Evolutionary conservation across 30 jellyfish, hydroid and myxozoan genomes (phyloP).

Genomic region (Pseudorhiza aurosa): DNA sequence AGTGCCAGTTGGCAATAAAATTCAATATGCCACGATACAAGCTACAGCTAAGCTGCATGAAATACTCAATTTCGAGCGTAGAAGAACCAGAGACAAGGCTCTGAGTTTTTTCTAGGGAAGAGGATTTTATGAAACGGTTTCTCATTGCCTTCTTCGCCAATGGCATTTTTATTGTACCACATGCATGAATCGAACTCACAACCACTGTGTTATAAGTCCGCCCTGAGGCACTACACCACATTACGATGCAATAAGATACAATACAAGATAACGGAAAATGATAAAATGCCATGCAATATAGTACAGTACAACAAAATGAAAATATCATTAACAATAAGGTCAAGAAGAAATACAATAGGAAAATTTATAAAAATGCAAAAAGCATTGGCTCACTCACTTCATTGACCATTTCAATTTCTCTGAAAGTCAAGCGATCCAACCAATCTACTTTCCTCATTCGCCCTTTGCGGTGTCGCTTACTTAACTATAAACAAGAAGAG

Average conservation of each 20-base stretch:
- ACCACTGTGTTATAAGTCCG: too few species aligned
- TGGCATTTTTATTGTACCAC: too few species aligned
- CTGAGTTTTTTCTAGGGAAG: too few species aligned
- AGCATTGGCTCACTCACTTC: conserved; percentile 62
- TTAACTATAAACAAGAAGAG: too few species aligned
- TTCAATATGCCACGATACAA: too few species aligned
- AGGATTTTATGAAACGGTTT: too few species aligned
- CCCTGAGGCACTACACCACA: neutral
- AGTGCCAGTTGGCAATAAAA: too few species aligned
- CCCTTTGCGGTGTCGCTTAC: conserved; percentile 95
- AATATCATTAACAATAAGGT: neutral
- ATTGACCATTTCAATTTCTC: conserved; percentile 99
- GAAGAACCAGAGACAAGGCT: too few species aligned
- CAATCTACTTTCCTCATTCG: conserved; percentile 96
- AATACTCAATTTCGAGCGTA: too few species aligned
- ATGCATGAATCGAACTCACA: too few species aligned
- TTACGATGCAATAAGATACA: neutral
- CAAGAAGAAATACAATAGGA: neutral
- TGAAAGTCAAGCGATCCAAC: conserved; percentile 98
- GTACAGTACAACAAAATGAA: neutral
- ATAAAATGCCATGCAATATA: neutral
- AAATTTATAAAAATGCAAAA: neutral
- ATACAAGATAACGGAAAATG: neutral
- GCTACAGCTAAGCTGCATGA: too few species aligned
- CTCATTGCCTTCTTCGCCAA: too few species aligned